Conservation (phyloP, 2,797 vertebrate genomes). For the Trichosurus vulpecula region DNA sequence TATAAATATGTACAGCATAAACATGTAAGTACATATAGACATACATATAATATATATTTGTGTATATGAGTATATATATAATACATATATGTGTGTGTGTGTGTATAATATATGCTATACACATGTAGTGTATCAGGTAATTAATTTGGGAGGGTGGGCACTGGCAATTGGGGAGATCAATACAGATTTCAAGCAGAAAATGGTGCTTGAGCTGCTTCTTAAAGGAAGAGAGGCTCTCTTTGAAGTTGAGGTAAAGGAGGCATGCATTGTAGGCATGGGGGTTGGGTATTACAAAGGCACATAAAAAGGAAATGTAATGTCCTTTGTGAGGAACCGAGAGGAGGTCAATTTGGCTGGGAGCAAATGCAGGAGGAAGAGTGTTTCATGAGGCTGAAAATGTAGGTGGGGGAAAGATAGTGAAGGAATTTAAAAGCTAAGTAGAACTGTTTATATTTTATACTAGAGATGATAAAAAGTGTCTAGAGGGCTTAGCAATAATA, state of each 20-base stretch:
- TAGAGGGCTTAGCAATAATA: background rate
- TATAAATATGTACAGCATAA: background rate
- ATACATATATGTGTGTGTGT: too few species aligned
- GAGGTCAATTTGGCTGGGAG: background rate
- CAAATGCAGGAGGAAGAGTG: background rate
- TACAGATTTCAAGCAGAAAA: background rate
- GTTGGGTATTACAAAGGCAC: background rate
- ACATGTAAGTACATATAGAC: background rate
- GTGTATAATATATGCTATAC: background rate
- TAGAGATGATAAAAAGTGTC: background rate
- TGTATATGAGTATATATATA: background rate
- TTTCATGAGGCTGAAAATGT: background rate
- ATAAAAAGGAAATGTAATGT: background rate
- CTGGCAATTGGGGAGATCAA: background rate
- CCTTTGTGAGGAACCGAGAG: background rate
- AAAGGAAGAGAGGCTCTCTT: background rate
- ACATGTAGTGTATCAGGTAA: background rate
- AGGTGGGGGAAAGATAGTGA: background rate
- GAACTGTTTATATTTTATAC: background rate
- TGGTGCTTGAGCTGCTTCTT: background rate
- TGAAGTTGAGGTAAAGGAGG: background rate
- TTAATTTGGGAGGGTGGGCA: background rate
- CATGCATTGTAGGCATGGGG: background rate
- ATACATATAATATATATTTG: too few species aligned
- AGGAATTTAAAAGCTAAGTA: background rate